Evolutionary conservation across 2,888 invertebrate species (phyloP), one percentile per base, ranked within the genome.

Genomic region (Myopa testacea): DNA sequence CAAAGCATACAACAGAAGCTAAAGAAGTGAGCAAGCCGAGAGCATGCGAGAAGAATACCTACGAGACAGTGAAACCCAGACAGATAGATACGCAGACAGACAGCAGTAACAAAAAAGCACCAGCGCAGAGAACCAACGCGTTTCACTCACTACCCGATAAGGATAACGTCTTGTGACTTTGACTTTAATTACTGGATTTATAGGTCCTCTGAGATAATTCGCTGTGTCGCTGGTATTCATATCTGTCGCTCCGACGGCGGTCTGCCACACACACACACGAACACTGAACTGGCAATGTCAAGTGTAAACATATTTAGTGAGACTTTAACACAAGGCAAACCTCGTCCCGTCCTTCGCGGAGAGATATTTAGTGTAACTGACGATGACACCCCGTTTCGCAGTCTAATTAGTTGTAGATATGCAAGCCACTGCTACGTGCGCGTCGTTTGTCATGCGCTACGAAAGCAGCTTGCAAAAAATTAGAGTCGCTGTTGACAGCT

Each of bases 181-280:
- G 87, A 87, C 88, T 88, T 88, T 88, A 88, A 88, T 88, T 87
- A 88, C 88, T 88, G 88, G 87, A 88, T 88, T 88, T 88, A 88
- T 88, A 87, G 87, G 87, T 87, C 88, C 88, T 88, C 87, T 83
- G 88, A 88, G 88, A 88, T 88, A 88, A 87, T 87, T 87, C 86
- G 78, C 82, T 82, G 80, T 82, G 81, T 45, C 45, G 26, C 19
- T 55, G 26, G 10, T 4, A 63, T 12, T 19, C 26, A 10, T 34
- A 63, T 34, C 69, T 8, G 14, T 19, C 55, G 26, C 26, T 50
- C 70, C 52, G 78, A 73, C 76, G 77, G 63, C 8, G 52, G 16
- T 55, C 14, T n/a, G 10, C 14, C 55, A 72, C 58, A 60, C 38
- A 74, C 14, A 63, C 52, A 38, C 7, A 38, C 26, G 55, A 5